phyloP scores from a whole-genome alignment of 2,797 vertebrate species.

The Sebastes iracundus region DNA sequence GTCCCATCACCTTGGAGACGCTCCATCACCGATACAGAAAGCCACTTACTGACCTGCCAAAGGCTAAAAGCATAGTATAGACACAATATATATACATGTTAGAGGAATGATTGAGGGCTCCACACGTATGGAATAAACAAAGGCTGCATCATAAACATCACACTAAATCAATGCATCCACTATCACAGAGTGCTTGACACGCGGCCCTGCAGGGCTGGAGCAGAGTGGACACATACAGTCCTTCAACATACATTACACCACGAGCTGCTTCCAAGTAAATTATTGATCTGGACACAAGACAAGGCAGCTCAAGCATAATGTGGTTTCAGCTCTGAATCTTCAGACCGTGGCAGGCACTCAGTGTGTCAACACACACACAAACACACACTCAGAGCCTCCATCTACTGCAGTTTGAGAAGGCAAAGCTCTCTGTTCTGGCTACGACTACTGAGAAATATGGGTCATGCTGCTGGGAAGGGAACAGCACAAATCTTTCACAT shows the following conservation, averaged over 20 bases:
- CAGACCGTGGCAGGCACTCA: neutral
- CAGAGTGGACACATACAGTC: conserved; percentile 6
- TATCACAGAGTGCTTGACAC: conserved; percentile 9
- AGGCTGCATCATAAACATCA: conserved; percentile 21
- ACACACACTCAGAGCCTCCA: conserved; percentile 3
- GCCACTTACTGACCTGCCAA: neutral
- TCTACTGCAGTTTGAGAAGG: conserved; percentile 14
- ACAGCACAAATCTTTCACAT: conserved; percentile 55
- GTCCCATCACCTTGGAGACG: conserved; percentile 38
- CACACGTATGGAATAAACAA: neutral
- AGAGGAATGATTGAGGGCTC: neutral
- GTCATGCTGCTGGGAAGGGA: conserved; percentile 37
- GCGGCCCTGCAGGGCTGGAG: neutral
- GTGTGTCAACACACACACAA: neutral
- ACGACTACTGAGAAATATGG: conserved; percentile 35
- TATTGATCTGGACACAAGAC: conserved; percentile 42
- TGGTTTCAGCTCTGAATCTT: conserved; percentile 38
- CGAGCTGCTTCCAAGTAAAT: conserved; percentile 23
- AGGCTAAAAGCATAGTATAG: neutral
- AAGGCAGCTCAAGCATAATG: conserved; percentile 18
- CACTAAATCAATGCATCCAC: conserved; percentile 20
- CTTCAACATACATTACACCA: conserved; percentile 48
- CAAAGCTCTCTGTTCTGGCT: conserved; percentile 23
- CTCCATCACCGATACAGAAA: conserved; percentile 2
- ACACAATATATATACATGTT: neutral